Evolutionary conservation across 2,888 invertebrate genomes (phyloP), one percentile per base, ranked within the genome.

Genomic region (Lepetodrilus schrolli): DNA sequence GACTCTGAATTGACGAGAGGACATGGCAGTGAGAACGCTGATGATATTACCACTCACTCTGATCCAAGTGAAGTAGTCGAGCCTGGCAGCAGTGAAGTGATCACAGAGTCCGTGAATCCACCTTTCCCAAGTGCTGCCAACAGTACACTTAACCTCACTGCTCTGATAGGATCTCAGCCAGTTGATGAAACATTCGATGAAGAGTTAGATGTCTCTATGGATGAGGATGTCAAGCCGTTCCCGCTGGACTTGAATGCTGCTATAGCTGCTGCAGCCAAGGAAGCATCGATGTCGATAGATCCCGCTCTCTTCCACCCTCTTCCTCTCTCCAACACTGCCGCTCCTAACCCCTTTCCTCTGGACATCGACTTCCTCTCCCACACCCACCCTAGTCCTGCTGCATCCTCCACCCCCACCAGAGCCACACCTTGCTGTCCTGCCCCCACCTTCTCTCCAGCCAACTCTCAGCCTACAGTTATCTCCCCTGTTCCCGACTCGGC

Each of bases 401-500:
- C 47, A 23, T 21, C 23, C 26, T 26, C 66, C 66, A 17, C 34
- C 1, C 36, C 66, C 17, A 17, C 34, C 17, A 51, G 26, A 4
- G 38, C 20, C 34, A 5, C 17, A 37, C 38, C 43, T 26, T 10
- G 43, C 17, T n/a, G n/a, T n/a, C n/a, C n/a, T n/a, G 17, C 13
- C 43, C 43, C 43, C 13, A 17, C 4, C 43, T 10, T 10, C 17
- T 13, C 43, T 13, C 51, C 51, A 17, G n/a, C 21, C 13, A 26
- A 23, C 2, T 30, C 58, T n/a, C 58, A 8, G 13, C 68, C 47
- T 43, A 5, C 43, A 43, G 34, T 58, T 58, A 58, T 58, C 58
- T 58, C 58, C 58, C 68, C 68, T 68, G 26, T n/a, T 23, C 26
- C 66, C 43, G 43, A 23, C 66, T 34, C 58, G 34, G 23, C 26